Evolutionary conservation across 2,797 vertebrate species (phyloP).

Genomic region (Hippocampus kuda): DNA sequence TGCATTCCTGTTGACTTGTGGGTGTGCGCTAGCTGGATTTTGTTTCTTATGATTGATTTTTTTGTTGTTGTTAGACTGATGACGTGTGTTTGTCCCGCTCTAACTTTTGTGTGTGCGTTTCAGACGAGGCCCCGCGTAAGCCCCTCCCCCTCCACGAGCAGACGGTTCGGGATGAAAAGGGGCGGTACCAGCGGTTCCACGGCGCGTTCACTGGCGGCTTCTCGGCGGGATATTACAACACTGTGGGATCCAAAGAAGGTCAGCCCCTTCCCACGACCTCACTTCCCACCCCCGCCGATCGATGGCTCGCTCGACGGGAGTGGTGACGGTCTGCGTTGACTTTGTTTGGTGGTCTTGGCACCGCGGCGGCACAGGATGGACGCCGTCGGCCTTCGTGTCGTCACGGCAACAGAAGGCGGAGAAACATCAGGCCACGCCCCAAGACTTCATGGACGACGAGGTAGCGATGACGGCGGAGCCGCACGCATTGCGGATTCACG

Average conservation of each 20-base stretch:
- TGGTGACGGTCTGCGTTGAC: neutral
- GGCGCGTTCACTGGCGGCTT: slow-evolving; percentile 95
- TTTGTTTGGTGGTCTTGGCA: neutral
- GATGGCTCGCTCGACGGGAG: neutral
- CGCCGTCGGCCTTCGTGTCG: slow-evolving; percentile 82
- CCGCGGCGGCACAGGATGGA: slow-evolving; percentile 71
- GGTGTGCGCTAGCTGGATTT: too few species aligned
- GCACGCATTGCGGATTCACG: too few species aligned
- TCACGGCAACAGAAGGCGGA: slow-evolving; percentile 83
- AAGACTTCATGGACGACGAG: slow-evolving; percentile 98
- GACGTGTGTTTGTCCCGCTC: too few species aligned
- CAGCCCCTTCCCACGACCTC: slow-evolving; percentile 4
- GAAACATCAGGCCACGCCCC: slow-evolving; percentile 65
- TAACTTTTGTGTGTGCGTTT: too few species aligned
- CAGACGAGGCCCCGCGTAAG: slow-evolving; percentile 81
- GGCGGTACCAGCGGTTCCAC: slow-evolving; percentile 84
- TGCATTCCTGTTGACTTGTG: too few species aligned
- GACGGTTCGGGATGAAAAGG: slow-evolving; percentile 89
- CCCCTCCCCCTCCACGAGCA: slow-evolving; percentile 86
- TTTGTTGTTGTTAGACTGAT: too few species aligned
- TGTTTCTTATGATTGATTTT: too few species aligned
- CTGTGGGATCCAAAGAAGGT: slow-evolving; percentile 95
- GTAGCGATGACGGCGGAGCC: slow-evolving; percentile 43
- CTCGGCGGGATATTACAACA: slow-evolving; percentile 93
- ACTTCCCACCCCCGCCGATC: neutral